Base-by-base conservation (phyloP, 1,140 invertebrate genomes). In the Lepidostoma basale region DNA sequence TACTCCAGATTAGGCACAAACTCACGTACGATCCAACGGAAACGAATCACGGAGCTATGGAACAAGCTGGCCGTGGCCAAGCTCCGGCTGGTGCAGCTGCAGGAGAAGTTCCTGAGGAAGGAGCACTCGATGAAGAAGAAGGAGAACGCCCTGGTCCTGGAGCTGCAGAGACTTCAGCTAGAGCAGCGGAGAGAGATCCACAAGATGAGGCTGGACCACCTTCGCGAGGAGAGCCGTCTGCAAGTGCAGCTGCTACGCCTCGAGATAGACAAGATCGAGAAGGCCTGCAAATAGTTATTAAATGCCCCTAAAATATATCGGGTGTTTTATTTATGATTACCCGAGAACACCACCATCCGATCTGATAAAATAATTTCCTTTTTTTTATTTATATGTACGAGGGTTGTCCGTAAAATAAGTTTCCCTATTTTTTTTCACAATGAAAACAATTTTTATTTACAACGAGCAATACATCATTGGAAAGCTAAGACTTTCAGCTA, bases 51-150 rank as follows among this genome's bases (percentile, higher is more conserved):
- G n/a, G 49, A 54, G 26, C 25, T 54, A 26, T 54, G 49, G 49
- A 54, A 54, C 49, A 54, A 54, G 26, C 49, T 54, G n/a, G 49
- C 49, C 26, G n/a, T 54, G 26, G 49, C 49, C n/a, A 54, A 54
- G 18, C 28, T 54, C 14, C 28, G 33, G 26, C 26, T 54, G 49
- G 49, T 54, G 25, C 49, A 54, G 26, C 26, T 54, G n/a, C 49
- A 54, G 26, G 49, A 54, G 49, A 54, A 54, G 49, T 54, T 16
- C 16, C 26, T 54, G n/a, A 28, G 49, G 49, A 54, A 54, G 26
- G 49, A 54, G 6, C 49, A 54, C 49, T 30, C 26, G 5, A 54
- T 54, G 49, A 54, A 54, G 49, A 54, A 28, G 6, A 54, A 54
- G 14, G 49, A 54, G 26, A 54, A 54, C 26, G 49, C 49, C n/a